A percentile compares a stretch with the other conserved stretches of the same genome.
These are phyloP conservation scores for Zaprionus lachaisei DNA, from an alignment of 1,140 invertebrate genomes.

Conservation along the genomic window DNA sequence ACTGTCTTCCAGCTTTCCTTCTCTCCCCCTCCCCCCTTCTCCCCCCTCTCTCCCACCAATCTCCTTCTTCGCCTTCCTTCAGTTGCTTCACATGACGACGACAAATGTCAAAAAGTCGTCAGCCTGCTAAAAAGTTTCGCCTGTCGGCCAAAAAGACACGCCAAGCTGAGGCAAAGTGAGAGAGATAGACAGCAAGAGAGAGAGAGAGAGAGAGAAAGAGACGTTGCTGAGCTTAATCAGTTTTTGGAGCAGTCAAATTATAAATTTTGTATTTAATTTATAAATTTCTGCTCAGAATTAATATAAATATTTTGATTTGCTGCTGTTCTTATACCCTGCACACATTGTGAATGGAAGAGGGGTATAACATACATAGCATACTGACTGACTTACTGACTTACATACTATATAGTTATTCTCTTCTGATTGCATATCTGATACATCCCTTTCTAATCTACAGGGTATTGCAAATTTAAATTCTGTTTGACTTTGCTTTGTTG, in stretches of 20 bases:
- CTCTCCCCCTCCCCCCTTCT: neutral
- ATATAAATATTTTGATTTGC: neutral
- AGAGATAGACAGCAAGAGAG: neutral
- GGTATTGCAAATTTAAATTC: neutral
- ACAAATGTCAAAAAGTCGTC: constrained; percentile 78
- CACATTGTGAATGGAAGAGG: neutral
- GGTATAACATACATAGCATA: neutral
- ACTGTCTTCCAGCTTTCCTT: constrained; percentile 3
- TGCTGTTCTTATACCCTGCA: neutral
- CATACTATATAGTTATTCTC: neutral
- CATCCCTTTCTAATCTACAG: neutral
- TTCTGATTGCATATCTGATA: neutral
- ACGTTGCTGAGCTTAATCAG: neutral
- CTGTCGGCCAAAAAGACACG: neutral
- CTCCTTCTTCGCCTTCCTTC: neutral
- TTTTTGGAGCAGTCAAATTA: neutral
- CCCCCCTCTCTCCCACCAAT: neutral
- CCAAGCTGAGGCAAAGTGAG: neutral
- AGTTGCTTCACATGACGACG: constrained; percentile 30
- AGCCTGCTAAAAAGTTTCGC: constrained; percentile 43
- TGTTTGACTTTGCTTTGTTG: neutral
- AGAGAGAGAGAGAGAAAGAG: neutral
- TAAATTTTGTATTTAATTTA: constrained; percentile 2
- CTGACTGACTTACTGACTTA: too few relatives aligned
- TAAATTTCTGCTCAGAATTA: neutral